Evolutionary conservation across 1,140 invertebrate species (phyloP).

Genomic region (Monochamus saltuarius): DNA sequence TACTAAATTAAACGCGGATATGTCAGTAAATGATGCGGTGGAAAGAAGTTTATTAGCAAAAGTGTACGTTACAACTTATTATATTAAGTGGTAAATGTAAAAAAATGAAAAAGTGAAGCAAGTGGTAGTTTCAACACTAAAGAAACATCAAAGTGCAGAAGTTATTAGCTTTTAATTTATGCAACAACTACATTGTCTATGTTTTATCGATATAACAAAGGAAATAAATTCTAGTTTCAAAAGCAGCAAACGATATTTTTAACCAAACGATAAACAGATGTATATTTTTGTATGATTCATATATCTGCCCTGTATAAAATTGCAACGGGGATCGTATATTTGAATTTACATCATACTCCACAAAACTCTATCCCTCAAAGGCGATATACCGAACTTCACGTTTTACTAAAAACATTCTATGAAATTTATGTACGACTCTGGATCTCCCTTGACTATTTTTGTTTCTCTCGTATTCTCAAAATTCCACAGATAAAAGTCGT

Average conservation of each 20-base stretch:
- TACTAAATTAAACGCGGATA: too few species aligned
- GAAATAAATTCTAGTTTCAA: too few species aligned
- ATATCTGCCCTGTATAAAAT: slow-evolving; percentile 21
- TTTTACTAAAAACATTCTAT: slow-evolving; percentile 3
- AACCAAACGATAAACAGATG: slow-evolving; percentile 21
- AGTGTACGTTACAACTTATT: too few species aligned
- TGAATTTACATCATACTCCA: slow-evolving; percentile 26
- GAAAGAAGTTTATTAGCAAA: too few species aligned
- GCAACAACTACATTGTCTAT: too few species aligned
- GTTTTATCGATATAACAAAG: too few species aligned
- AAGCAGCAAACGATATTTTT: slow-evolving; percentile 17
- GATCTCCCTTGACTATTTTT: slow-evolving; percentile 12
- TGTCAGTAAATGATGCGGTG: too few species aligned
- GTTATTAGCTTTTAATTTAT: too few species aligned
- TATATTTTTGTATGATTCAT: slow-evolving; percentile 21
- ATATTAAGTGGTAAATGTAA: too few species aligned
- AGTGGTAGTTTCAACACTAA: too few species aligned
- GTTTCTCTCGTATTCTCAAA: slow-evolving; percentile 17
- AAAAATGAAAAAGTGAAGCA: too few species aligned
- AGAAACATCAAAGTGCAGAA: too few species aligned
- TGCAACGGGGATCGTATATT: slow-evolving; percentile 23
- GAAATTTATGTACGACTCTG: not conserved
- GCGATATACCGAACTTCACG: slow-evolving; percentile 18
- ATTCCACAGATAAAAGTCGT: slow-evolving; percentile 16
- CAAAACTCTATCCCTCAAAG: slow-evolving; percentile 25